These are phyloP conservation scores for Cactoblastis cactorum DNA, from an alignment of 2,888 invertebrate genomes.

Conservation along the genomic window DNA sequence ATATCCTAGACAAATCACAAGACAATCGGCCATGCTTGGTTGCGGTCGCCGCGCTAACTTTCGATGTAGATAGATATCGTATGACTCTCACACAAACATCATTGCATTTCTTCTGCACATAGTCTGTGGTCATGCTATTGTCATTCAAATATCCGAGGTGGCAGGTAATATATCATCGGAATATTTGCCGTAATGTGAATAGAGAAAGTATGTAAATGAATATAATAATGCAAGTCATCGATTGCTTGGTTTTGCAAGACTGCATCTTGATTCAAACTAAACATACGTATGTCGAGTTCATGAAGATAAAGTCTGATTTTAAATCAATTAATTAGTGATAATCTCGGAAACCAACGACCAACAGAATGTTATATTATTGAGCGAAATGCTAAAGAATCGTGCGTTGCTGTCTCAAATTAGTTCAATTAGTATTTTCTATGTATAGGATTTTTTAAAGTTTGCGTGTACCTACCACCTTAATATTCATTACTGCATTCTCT, in stretches of 20 bases:
- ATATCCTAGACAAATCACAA: neutral
- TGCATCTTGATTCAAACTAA: neutral
- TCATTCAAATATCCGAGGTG: neutral
- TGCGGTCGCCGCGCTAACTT: neutral
- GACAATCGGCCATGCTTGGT: neutral
- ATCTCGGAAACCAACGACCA: too few species aligned
- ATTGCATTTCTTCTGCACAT: neutral
- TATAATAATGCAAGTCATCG: neutral
- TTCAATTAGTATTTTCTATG: too few species aligned
- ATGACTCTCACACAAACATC: neutral
- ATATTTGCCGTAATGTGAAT: neutral
- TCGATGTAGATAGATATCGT: conserved; percentile 2
- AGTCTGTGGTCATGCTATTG: neutral
- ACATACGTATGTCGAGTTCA: neutral
- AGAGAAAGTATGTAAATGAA: neutral
- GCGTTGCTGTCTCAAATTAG: too few species aligned
- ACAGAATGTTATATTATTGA: too few species aligned
- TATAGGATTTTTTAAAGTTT: too few species aligned
- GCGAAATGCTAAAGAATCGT: too few species aligned
- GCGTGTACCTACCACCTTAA: too few species aligned
- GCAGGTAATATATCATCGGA: neutral
- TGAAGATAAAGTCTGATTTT: too few species aligned
- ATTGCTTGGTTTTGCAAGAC: neutral
- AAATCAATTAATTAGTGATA: too few species aligned
- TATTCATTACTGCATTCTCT: too few species aligned